A percentile compares a stretch with the other conserved stretches of the same genome.
Conservation (phyloP, 2,113 vertebrate species). For the Phrynosoma blainvillii region DNA sequence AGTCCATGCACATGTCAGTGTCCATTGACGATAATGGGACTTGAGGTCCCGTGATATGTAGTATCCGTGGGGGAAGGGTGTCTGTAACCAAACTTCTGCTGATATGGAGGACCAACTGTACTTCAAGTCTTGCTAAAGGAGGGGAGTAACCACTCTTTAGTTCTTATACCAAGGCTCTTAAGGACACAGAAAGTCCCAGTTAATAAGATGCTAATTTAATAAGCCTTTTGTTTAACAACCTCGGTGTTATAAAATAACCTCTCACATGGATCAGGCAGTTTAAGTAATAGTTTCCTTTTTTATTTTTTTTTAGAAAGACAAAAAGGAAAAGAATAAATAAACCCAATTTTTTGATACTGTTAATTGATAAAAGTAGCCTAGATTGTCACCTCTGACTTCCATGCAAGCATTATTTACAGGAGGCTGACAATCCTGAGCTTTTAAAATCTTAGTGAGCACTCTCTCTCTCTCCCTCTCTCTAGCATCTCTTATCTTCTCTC, state of each 20-base stretch:
- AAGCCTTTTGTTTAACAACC: not conserved
- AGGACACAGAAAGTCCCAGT: not conserved
- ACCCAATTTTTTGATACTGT: too few species aligned
- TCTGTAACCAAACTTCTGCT: too few species aligned
- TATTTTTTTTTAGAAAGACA: not conserved
- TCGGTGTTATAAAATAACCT: too few species aligned
- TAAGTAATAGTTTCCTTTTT: not conserved
- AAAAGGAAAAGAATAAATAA: too few species aligned
- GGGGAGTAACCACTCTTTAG: not conserved
- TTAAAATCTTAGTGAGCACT: not conserved
- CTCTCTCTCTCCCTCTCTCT: not conserved
- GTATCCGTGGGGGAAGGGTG: too few species aligned
- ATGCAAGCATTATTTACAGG: not conserved
- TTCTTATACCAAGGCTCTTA: not conserved
- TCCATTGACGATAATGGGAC: too few species aligned
- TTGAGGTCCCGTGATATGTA: too few species aligned
- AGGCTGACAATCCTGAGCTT: not conserved
- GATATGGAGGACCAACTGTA: not conserved
- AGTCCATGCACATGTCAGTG: too few species aligned
- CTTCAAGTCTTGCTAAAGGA: not conserved
- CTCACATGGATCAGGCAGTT: not conserved
- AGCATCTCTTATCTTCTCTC: too few species aligned
- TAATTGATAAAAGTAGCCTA: conserved; percentile 8
- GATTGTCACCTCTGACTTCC: not conserved
- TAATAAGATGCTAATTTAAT: not conserved